phyloP scores from a whole-genome alignment of 1,140 invertebrate species.

The Cotesia glomerata region DNA sequence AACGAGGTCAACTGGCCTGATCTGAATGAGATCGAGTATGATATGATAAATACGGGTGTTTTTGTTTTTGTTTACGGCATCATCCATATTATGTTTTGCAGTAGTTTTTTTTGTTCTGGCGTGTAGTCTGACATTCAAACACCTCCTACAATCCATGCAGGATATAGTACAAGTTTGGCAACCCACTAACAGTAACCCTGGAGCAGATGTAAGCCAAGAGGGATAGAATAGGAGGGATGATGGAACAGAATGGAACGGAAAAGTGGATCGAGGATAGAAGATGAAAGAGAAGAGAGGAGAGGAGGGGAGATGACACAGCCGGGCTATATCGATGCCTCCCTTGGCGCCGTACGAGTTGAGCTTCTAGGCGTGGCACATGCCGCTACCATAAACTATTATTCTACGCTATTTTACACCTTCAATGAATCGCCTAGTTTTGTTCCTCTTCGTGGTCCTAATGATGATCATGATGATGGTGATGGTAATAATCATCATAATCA shows the following conservation, averaged over 20 bases:
- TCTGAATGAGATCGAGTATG: too few species aligned
- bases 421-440: background rate
- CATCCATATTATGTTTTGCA: too few species aligned
- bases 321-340: constrained; percentile 24
- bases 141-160: background rate
- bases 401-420: constrained; percentile 7
- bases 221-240: background rate
- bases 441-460: background rate
- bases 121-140: background rate
- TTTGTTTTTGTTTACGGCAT: too few species aligned
- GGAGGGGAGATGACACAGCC: background rate
- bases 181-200: background rate
- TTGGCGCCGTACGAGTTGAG: constrained; percentile 1
- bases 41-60: too few species aligned
- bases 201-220: background rate
- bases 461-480: too few species aligned
- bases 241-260: background rate
- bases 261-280: background rate
- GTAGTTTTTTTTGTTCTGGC: background rate
- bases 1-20: too few species aligned
- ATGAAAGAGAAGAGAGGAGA: background rate
- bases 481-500: too few species aligned
- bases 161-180: background rate
- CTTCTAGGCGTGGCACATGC: constrained; percentile 21
- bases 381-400: constrained; percentile 4